A percentile compares a stretch with the other conserved stretches of the same genome.
Conservation (phyloP, 2,888 invertebrate genomes). For the Rhamnusium bicolor region DNA sequence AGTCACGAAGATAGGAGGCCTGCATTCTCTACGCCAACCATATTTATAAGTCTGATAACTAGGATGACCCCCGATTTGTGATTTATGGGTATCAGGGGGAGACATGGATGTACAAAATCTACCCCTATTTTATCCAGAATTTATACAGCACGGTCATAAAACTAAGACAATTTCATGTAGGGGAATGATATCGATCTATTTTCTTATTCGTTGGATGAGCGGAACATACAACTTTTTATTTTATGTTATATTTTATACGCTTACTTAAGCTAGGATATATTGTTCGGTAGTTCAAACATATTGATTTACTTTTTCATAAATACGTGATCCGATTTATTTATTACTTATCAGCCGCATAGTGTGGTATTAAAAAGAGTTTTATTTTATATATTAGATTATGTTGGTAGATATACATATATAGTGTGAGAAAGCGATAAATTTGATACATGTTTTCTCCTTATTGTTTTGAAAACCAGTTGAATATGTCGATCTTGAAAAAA, state of each 20-base stretch:
- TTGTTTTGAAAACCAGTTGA: too few relatives aligned
- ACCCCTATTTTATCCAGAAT: constrained; percentile 63
- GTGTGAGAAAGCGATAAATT: too few relatives aligned
- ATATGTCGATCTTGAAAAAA: too few relatives aligned
- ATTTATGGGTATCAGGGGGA: constrained; percentile 65
- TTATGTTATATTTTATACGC: constrained; percentile 17
- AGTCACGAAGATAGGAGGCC: constrained; percentile 59
- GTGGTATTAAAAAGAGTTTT: too few relatives aligned
- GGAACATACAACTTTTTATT: constrained; percentile 44
- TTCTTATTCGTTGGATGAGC: constrained; percentile 29
- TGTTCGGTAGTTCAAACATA: background rate
- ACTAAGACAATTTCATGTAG: constrained; percentile 48
- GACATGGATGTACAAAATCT: constrained; percentile 57
- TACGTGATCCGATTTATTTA: background rate
- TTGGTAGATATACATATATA: too few relatives aligned
- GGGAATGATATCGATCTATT: constrained; percentile 37
- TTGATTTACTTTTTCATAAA: background rate
- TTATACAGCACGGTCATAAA: constrained; percentile 54
- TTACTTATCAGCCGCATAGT: background rate
- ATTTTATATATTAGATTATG: too few relatives aligned
- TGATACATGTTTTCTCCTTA: too few relatives aligned
- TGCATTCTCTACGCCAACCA: constrained; percentile 57
- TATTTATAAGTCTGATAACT: constrained; percentile 66
- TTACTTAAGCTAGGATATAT: background rate
- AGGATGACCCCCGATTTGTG: constrained; percentile 66